Evolutionary conservation across 2,888 invertebrate species (phyloP).

Genomic region (Volucella inanis): DNA sequence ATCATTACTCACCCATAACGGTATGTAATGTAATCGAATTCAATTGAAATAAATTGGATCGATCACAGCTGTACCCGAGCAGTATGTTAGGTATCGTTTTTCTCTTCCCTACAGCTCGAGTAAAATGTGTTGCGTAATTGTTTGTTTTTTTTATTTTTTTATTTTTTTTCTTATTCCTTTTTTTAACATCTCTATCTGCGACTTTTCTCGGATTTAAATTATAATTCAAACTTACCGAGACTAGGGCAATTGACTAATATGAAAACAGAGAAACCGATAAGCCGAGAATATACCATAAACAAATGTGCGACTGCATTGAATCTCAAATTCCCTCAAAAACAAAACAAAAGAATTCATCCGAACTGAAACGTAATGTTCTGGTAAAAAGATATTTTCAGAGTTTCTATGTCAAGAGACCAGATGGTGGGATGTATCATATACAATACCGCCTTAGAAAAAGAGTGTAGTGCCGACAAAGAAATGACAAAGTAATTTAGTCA

Average conservation of each 20-base stretch:
- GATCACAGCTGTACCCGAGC: conserved; percentile 8
- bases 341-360: conserved; percentile 2
- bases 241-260: conserved; percentile 21
- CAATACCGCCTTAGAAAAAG: conserved; percentile 8
- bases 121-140: conserved; percentile 19
- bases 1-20: conserved; percentile 62
- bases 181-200: conserved; percentile 11
- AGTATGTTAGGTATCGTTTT: not conserved
- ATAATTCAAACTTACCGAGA: conserved; percentile 4
- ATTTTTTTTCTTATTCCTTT: not conserved
- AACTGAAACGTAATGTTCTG: conserved; percentile 16
- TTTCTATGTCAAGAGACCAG: conserved; percentile 47
- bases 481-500: conserved; percentile 65
- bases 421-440: conserved; percentile 31
- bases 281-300: not conserved
- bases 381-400: conserved; percentile 28
- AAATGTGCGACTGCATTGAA: not conserved
- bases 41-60: conserved; percentile 68
- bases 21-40: conserved; percentile 59
- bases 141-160: not conserved
- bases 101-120: conserved; percentile 8
- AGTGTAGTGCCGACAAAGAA: conserved; percentile 40
- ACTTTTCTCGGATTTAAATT: conserved; percentile 13
- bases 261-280: not conserved
- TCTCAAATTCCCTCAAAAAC: not conserved